phyloP scores from a whole-genome alignment of 2,888 invertebrate genomes.

The Phragmatobia fuliginosa region DNA sequence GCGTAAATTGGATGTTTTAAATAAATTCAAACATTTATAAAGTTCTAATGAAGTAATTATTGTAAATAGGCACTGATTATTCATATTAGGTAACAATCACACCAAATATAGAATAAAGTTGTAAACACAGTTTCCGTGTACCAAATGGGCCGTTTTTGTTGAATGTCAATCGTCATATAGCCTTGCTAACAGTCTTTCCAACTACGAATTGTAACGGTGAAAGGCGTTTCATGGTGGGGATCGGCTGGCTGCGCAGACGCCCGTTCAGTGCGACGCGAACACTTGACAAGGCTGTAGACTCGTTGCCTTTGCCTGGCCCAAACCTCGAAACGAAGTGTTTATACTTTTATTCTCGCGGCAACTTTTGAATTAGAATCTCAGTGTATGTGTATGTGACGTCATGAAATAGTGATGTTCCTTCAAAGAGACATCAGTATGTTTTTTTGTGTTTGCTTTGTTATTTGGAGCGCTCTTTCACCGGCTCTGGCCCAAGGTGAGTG shows the following conservation, averaged over 20 bases:
- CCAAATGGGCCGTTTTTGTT: constrained; percentile 75
- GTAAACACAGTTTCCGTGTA: constrained; percentile 75
- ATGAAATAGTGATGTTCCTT: constrained; percentile 72
- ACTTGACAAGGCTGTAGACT: constrained; percentile 44
- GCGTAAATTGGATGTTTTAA: background rate
- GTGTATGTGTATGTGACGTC: constrained; percentile 61
- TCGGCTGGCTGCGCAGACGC: constrained; percentile 50
- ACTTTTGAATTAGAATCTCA: constrained; percentile 53
- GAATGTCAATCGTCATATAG: constrained; percentile 84
- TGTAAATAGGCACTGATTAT: constrained; percentile 6
- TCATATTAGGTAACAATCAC: constrained; percentile 31
- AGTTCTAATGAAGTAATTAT: constrained; percentile 12
- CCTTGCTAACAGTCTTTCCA: constrained; percentile 83
- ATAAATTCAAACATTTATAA: background rate
- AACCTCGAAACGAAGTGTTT: constrained; percentile 49
- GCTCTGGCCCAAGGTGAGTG: constrained; percentile 81
- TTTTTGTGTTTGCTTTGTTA: constrained; percentile 74
- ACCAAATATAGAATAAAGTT: constrained; percentile 45
- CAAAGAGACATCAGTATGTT: constrained; percentile 76
- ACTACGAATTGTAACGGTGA: constrained; percentile 80
- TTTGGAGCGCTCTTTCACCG: constrained; percentile 80
- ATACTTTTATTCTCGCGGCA: constrained; percentile 72
- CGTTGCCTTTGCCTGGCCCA: constrained; percentile 31
- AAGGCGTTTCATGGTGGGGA: constrained; percentile 71
- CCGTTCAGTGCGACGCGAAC: constrained; percentile 65